These are phyloP conservation scores for Lethrus apterus DNA, from an alignment of 1,140 invertebrate genomes.

Conservation along the genomic window DNA sequence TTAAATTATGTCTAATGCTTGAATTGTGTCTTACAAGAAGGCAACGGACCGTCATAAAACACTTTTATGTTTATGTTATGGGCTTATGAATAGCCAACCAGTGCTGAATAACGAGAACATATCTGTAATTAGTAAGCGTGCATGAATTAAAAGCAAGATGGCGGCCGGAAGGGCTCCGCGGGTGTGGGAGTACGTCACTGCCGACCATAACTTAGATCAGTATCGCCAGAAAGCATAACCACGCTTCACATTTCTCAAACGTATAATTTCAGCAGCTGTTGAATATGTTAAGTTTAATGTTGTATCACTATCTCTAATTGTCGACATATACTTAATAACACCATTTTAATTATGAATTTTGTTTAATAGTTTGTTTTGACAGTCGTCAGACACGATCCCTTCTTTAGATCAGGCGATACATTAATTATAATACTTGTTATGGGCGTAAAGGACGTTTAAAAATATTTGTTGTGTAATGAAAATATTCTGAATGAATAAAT, in stretches of 20 bases:
- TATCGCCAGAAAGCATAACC: conserved; percentile 24
- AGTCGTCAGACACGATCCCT: no score
- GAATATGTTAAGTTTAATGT: conserved; percentile 18
- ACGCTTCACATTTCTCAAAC: conserved; percentile 26
- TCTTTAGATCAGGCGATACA: no score
- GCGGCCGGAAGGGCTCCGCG: conserved; percentile 26
- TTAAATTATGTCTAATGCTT: conserved; percentile 24
- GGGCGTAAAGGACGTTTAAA: no score
- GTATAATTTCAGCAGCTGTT: conserved; percentile 18
- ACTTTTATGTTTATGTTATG: no score
- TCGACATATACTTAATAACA: no score
- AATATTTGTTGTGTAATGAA: no score
- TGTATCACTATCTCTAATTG: not conserved
- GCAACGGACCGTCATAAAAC: no score
- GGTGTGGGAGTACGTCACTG: conserved; percentile 25
- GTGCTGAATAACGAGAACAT: no score
- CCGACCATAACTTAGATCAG: conserved; percentile 27
- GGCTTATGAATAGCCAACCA: no score
- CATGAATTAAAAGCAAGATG: conserved; percentile 27
- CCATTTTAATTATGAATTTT: not conserved
- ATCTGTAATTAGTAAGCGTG: conserved; percentile 27
- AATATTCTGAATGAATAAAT: no score
- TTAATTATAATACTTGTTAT: no score
- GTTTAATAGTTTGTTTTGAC: not conserved
- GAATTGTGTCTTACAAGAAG: conserved; percentile 25